Evolutionary conservation across 2,113 vertebrate genomes (phyloP), one percentile per base, ranked within the genome.

Genomic region (Notarius quadriscutis): DNA sequence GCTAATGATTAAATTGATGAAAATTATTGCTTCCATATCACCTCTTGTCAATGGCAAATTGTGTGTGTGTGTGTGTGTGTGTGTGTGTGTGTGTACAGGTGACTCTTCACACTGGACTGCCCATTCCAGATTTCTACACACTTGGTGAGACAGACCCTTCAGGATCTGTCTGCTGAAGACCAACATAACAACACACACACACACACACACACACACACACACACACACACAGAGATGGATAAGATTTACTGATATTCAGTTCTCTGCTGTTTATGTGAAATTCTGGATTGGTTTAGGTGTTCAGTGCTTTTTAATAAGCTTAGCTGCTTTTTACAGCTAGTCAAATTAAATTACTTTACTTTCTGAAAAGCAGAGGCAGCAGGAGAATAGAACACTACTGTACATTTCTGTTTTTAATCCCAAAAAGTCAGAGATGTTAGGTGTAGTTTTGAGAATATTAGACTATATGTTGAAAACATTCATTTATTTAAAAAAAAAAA

Each of bases 121-220:
- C 97, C 0, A 97, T 99, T 91, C 98, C 98, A 0, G 97, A 99
- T 71, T 98, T 99, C 96, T 99, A 98, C 94, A 93, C 97, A 0
- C 96, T 94, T 0, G 94, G 95, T 53, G 94, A 96, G 50, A 95
- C 48, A 85, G 98, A 95, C 93, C 96, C 9, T 87, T 96, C 87
- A 0, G 92, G 92, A 62, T 95, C 95, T 0, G 93, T 94, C 87
- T 96, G 95, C 91, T 96, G 88, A 93, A 89, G 78, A 82, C 22
- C 81, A 57, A 84, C 50, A 79, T 63, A 79, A 11, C 15, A 18
- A 79, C 51, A 51, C 77, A 57, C 30, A 60, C 4, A 22, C 7
- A 63, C 50, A 34, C 22, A 87, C 75, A 72, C 84, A 34, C 22
- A 87, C 75, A 72, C 84, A 51, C 58, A 60, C 55, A 85, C 17